phyloP scores from a whole-genome alignment of 53 echinoderm and acorn worm genomes.

The Echinometra lucunter region DNA sequence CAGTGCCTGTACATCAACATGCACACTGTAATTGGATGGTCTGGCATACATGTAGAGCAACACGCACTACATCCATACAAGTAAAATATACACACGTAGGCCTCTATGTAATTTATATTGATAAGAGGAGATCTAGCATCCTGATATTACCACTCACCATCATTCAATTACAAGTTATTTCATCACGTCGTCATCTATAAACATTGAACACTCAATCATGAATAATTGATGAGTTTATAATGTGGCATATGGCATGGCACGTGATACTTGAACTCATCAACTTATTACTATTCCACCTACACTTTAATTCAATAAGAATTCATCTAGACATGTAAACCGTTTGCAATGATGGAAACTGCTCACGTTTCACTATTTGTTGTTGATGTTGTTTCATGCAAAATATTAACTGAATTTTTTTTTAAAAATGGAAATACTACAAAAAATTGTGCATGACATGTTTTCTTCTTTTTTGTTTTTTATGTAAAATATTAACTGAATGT shows the following conservation, averaged over 20 bases:
- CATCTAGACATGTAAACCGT: not conserved
- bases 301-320: not conserved
- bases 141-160: not conserved
- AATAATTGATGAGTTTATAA: conserved; percentile 31
- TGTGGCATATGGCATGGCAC: conserved; percentile 7
- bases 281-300: not conserved
- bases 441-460: no score
- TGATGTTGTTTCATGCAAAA: not conserved
- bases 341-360: not conserved
- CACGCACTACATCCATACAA: not conserved
- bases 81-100: not conserved
- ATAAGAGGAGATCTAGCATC: not conserved
- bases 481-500: no score
- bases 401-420: not conserved
- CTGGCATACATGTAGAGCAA: not conserved
- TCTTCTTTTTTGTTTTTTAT: no score
- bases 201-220: not conserved
- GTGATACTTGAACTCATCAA: not conserved
- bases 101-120: not conserved
- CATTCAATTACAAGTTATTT: not conserved
- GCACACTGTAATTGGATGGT: not conserved
- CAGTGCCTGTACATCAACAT: no score
- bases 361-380: not conserved
- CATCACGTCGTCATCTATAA: not conserved
- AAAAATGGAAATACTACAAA: no score